phyloP scores from a whole-genome alignment of 64 coral and sea anemone species.

The Montipora sp. region DNA sequence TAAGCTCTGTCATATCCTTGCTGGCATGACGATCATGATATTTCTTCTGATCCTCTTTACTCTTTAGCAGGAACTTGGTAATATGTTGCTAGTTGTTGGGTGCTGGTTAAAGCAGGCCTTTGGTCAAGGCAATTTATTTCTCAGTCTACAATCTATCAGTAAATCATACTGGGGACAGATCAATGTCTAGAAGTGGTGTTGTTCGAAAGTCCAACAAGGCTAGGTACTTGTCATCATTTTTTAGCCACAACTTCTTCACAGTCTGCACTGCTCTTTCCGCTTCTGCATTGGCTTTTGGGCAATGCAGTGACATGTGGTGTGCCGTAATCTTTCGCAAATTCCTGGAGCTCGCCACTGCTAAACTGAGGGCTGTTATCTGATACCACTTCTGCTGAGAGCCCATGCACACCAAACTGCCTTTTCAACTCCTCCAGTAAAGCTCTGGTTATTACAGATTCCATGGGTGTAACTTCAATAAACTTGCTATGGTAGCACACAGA shows the following conservation, averaged over 20 bases:
- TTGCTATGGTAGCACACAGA: too few relatives aligned
- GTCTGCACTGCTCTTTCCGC: too few relatives aligned
- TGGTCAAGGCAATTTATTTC: not conserved
- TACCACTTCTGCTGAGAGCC: conserved; percentile 30
- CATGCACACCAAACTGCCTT: conserved; percentile 2
- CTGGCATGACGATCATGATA: not conserved
- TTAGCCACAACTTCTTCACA: not conserved
- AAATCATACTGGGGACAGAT: too few relatives aligned
- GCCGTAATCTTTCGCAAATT: conserved; percentile 24
- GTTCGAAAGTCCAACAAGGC: conserved; percentile 20
- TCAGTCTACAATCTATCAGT: too few relatives aligned
- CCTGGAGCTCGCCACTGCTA: not conserved
- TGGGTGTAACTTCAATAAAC: too few relatives aligned
- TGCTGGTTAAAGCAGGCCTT: not conserved
- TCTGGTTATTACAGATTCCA: too few relatives aligned
- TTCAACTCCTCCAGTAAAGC: not conserved
- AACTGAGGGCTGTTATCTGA: conserved; percentile 42
- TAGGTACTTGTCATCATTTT: conserved; percentile 45
- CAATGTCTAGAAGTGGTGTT: too few relatives aligned
- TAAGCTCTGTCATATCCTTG: not conserved
- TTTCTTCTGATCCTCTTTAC: not conserved
- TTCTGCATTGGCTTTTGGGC: not conserved
- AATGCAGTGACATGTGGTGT: conserved; percentile 39
- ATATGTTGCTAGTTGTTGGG: not conserved
- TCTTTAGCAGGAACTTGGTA: not conserved